Evolutionary conservation across 1,140 invertebrate species (phyloP), one percentile per base, ranked within the genome.

Genomic region (Atta colombica): DNA sequence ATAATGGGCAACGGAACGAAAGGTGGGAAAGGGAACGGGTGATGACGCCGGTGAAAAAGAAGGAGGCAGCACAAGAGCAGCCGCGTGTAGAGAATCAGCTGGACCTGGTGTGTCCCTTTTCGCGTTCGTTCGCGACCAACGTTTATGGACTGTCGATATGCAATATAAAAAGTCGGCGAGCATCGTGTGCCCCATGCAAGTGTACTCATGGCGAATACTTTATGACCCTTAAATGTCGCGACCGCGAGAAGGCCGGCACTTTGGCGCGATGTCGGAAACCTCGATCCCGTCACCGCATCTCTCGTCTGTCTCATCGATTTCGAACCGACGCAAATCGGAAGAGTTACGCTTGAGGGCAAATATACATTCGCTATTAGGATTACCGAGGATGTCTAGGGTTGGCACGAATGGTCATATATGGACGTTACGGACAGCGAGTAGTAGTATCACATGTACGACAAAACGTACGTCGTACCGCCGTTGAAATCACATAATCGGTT

Each of bases 61-160:
- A 75, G 28, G 39, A 28, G 25, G n/a, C 25, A 18, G 39, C 12
- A 35, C 51, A 45, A 68, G 68, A 61, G 21, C 8, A 28, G 31
- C 35, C 31, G 21, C 45, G 74, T 39, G 21, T 28, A 82, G 45
- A 72, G 55, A 49, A 81, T 74, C 60, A 14, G 0, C 71, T 18
- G 74, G 55, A 6, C 39, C 35, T 21, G 21, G 21, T 21, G 82
- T 28, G 80, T 35, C 60, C 81, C 82, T 55, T 49, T 71, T 71
- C 75, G 39, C 60, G 58, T 58, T 45, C 69, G 45, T 72, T 65
- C 72, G 66, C 75, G 74, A 88, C 2, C 60, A 60, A 63, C 78
- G 28, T 86, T 91, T 88, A 90, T 77, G 77, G 78, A 88, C 74
- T 85, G 66, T 87, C 75, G 77, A 58, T 51, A 63, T 16, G 61